Evolutionary conservation across 1,140 invertebrate species (phyloP).

Genomic region (Chrysomallon squamiferum): DNA sequence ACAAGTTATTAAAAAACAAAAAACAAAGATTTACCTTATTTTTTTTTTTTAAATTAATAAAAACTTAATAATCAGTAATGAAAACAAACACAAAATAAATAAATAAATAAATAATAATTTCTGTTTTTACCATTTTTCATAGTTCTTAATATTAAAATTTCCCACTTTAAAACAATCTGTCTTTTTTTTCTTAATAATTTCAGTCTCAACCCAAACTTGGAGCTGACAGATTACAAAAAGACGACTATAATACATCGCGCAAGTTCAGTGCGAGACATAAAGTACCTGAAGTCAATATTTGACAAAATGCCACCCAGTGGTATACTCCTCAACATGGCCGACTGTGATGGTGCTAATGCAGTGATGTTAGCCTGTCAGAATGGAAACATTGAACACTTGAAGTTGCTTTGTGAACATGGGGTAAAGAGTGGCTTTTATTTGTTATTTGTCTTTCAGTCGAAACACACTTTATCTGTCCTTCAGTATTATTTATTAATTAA

Average conservation of each 20-base stretch:
- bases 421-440: constrained; percentile 33
- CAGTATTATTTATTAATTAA: too few species aligned
- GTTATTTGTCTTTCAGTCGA: constrained; percentile 47
- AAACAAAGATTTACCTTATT: too few species aligned
- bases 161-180: too few species aligned
- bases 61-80: too few species aligned
- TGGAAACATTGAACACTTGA: constrained; percentile 45
- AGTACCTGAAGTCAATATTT: constrained; percentile 39
- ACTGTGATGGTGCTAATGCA: constrained; percentile 43
- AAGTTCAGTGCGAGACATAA: constrained; percentile 38
- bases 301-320: not conserved
- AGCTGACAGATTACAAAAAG: constrained; percentile 36
- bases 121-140: too few species aligned
- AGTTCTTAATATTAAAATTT: too few species aligned
- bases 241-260: constrained; percentile 45
- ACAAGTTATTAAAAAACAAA: too few species aligned
- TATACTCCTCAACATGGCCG: constrained; percentile 40
- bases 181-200: too few species aligned
- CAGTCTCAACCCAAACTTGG: constrained; percentile 43
- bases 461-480: too few species aligned
- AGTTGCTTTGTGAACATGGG: constrained; percentile 39
- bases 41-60: too few species aligned
- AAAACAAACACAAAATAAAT: too few species aligned
- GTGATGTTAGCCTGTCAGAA: constrained; percentile 53
- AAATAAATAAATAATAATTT: too few species aligned